Conservation (phyloP, 2,797 vertebrate species). For the Kryptolebias ocellatus region DNA sequence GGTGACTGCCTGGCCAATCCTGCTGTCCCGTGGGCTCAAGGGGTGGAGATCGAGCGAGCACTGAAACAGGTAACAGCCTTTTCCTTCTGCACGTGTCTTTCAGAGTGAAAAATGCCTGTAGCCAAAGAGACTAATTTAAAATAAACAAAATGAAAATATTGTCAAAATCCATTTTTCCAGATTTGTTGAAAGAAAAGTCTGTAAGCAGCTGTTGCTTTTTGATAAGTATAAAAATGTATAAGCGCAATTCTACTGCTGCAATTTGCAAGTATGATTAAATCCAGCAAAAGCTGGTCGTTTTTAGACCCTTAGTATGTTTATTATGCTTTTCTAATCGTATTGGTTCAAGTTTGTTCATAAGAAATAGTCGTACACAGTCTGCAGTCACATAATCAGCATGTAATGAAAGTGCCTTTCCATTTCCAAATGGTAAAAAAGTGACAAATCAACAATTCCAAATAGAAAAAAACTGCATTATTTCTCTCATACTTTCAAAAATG, state of each 20-base stretch:
- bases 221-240: background rate
- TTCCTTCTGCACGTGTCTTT: background rate
- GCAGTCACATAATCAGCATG: background rate
- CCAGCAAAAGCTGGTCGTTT: background rate
- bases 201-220: background rate
- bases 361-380: background rate
- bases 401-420: background rate
- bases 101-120: background rate
- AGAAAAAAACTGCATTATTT: background rate
- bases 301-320: too few species aligned
- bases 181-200: background rate
- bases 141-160: background rate
- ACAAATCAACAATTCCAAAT: background rate
- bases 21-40: slow-evolving; percentile 97
- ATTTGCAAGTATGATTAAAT: background rate
- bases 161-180: background rate
- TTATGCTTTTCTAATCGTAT: background rate
- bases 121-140: background rate
- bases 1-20: slow-evolving; percentile 98
- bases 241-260: background rate
- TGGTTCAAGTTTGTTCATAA: background rate
- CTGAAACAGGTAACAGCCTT: slow-evolving; percentile 90
- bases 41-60: slow-evolving; percentile 96
- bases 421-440: background rate
- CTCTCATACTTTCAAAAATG: background rate